Evolutionary conservation across 1,140 invertebrate genomes (phyloP).

Genomic region (Apis mellifera): Amel_HAv3.1 CM009931.2:21386001-21386500

Average conservation of each 20-base stretch:
- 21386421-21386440: too few relatives aligned
- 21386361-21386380: too few relatives aligned
- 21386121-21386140: conserved; percentile 45
- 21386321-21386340: too few relatives aligned
- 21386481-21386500: too few relatives aligned
- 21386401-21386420: too few relatives aligned
- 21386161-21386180: not conserved
- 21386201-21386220: too few relatives aligned
- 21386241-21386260: not conserved
- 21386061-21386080: conserved; percentile 61
- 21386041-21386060: conserved; percentile 69
- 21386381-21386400: too few relatives aligned
- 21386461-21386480: too few relatives aligned
- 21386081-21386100: conserved; percentile 59
- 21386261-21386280: not conserved
- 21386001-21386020: conserved; percentile 12
- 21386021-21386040: not conserved
- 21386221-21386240: not conserved
- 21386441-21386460: too few relatives aligned
- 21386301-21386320: too few relatives aligned
- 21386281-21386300: too few relatives aligned
- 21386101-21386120: conserved; percentile 37
- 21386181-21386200: not conserved
- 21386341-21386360: too few relatives aligned
- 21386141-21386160: not conserved